These are phyloP conservation scores for Schmidtea mediterranea DNA, from an alignment of 1,140 invertebrate species.

Conservation along the genomic window DNA sequence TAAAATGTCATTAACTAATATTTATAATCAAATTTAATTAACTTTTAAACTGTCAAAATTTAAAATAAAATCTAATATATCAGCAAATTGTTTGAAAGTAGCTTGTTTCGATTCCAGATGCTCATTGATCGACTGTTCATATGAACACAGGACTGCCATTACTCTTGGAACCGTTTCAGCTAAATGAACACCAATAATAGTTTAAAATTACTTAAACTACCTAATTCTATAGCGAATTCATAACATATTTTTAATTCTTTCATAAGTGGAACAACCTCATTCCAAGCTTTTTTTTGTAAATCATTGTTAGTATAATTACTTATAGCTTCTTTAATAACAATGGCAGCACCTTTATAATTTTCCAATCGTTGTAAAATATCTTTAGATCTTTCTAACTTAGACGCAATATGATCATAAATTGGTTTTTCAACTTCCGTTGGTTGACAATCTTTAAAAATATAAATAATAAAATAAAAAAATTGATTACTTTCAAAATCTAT, in stretches of 20 bases:
- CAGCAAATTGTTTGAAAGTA: constrained; percentile 68
- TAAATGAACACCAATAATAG: too few species aligned
- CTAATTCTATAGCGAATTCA: constrained; percentile 43
- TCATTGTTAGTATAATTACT: not conserved
- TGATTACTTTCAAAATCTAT: constrained; percentile 4
- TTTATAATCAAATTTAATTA: constrained; percentile 12
- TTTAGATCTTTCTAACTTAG: not conserved
- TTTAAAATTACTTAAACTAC: too few species aligned
- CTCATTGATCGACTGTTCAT: constrained; percentile 51
- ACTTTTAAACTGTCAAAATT: constrained; percentile 82
- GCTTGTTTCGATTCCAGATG: constrained; percentile 73
- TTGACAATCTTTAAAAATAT: constrained; percentile 2
- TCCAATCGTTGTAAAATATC: not conserved
- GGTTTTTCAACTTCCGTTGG: not conserved
- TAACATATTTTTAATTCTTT: not conserved
- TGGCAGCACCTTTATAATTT: not conserved
- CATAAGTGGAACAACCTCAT: not conserved
- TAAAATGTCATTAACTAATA: constrained; percentile 2
- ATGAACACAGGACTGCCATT: constrained; percentile 51
- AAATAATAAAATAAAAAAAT: not conserved
- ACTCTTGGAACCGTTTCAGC: constrained; percentile 49
- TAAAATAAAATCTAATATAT: constrained; percentile 69
- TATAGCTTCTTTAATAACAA: not conserved
- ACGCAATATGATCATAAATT: not conserved
- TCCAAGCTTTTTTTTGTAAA: not conserved